These are phyloP conservation scores for Prionailurus bengalensis DNA, from an alignment of 2,113 vertebrate genomes.

Conservation along the genomic window DNA sequence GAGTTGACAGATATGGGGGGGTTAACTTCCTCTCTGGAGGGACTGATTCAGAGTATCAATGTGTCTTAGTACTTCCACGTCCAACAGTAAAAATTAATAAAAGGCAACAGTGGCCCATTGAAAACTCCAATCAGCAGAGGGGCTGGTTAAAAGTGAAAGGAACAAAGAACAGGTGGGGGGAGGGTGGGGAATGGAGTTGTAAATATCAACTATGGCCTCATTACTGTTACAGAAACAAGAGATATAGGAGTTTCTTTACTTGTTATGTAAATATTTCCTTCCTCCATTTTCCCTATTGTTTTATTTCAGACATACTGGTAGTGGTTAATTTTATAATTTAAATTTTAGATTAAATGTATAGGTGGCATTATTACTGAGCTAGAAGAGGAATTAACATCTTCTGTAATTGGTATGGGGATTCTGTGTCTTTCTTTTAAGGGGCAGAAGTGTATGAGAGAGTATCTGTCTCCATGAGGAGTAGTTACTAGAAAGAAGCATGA, in stretches of 20 bases:
- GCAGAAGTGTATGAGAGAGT: not conserved
- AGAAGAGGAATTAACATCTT: not conserved
- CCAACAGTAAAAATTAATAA: not conserved
- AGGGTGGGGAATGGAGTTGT: not conserved
- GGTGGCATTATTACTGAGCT: not conserved
- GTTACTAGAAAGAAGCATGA: not conserved
- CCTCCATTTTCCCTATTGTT: not conserved
- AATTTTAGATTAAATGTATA: not conserved
- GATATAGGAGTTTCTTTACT: not conserved
- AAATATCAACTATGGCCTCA: not conserved
- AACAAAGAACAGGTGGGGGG: not conserved
- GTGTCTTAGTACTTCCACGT: not conserved
- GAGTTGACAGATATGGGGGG: not conserved
- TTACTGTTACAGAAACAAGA: not conserved
- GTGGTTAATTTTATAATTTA: not conserved
- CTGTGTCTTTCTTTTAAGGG: not conserved
- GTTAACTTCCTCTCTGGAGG: not conserved
- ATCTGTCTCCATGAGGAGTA: not conserved
- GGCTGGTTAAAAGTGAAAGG: not conserved
- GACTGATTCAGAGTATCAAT: not conserved
- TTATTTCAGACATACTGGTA: not conserved
- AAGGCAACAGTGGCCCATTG: not conserved
- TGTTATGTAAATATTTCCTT: not conserved
- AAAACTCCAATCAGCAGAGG: not conserved
- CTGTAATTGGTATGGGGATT: not conserved